A percentile compares a stretch with the other conserved stretches of the same genome.
These are phyloP conservation scores for Entosphenus tridentatus DNA, from an alignment of 2,113 vertebrate genomes.

Conservation along the genomic window DNA sequence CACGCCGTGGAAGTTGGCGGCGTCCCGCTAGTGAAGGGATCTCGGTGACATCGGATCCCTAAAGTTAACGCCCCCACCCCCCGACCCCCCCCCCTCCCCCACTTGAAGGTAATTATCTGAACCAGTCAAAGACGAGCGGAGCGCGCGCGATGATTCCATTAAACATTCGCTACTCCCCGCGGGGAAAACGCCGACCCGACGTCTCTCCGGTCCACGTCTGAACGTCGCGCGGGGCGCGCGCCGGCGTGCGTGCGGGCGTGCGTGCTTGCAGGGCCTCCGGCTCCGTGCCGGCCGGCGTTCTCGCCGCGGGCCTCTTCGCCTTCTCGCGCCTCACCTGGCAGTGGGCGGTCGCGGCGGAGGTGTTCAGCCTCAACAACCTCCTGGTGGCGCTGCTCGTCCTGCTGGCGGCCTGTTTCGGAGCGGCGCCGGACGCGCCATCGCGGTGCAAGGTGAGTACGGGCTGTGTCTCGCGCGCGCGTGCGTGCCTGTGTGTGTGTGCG, in stretches of 20 bases:
- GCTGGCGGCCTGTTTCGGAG: slow-evolving; percentile 39
- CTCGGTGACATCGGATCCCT: too few relatives aligned
- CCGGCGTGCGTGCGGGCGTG: slow-evolving; percentile 11
- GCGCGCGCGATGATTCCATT: too few relatives aligned
- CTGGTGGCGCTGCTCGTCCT: slow-evolving; percentile 68
- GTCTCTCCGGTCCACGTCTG: too few relatives aligned
- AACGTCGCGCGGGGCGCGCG: too few relatives aligned
- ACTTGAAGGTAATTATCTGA: too few relatives aligned
- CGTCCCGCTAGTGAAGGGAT: too few relatives aligned
- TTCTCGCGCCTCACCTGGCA: slow-evolving; percentile 83
- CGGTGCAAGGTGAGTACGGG: slow-evolving; percentile 52
- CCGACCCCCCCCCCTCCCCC: too few relatives aligned
- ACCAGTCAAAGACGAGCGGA: too few relatives aligned
- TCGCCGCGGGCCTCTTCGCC: slow-evolving; percentile 69
- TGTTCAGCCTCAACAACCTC: slow-evolving; percentile 94
- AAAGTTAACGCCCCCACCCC: too few relatives aligned
- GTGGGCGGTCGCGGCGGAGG: slow-evolving; percentile 78
- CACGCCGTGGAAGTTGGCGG: too few relatives aligned
- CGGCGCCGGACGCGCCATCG: slow-evolving; percentile 30
- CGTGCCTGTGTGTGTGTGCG: background rate
- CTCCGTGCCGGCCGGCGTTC: slow-evolving; percentile 52
- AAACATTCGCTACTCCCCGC: too few relatives aligned
- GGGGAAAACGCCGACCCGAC: too few relatives aligned
- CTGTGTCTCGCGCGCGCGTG: slow-evolving; percentile 8
- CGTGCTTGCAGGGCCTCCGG: slow-evolving; percentile 49